Percentiles rank a stretch among this genome's conserved stretches.
Evolutionary conservation across 2,113 vertebrate genomes (phyloP).

Genomic region (Chelonoidis abingdonii): DNA sequence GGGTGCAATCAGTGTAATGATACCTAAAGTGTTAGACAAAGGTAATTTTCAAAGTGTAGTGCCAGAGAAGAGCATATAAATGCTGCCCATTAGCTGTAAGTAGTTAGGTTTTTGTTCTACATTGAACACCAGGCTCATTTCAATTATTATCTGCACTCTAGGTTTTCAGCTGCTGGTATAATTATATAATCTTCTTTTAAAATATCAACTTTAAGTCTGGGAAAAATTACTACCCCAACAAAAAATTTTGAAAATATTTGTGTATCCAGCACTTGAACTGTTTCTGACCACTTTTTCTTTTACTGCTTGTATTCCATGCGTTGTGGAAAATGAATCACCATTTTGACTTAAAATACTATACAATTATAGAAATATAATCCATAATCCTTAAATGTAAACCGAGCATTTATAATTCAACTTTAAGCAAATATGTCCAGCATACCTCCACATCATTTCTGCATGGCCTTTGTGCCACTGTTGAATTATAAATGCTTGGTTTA

Average conservation of each 20-base stretch:
- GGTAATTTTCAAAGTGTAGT: background rate
- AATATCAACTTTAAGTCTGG: background rate
- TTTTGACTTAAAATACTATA: background rate
- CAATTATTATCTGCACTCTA: background rate
- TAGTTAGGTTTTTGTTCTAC: background rate
- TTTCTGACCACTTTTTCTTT: background rate
- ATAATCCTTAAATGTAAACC: background rate
- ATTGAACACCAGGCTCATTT: background rate
- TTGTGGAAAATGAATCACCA: background rate
- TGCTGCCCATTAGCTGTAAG: background rate
- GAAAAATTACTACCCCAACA: background rate
- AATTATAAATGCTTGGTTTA: background rate
- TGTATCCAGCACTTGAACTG: background rate
- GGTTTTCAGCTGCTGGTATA: background rate
- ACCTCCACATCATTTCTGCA: background rate
- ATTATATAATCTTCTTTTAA: background rate
- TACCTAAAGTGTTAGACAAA: background rate
- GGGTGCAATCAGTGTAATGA: background rate
- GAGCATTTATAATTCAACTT: background rate
- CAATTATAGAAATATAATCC: background rate
- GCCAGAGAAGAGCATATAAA: background rate
- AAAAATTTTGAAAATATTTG: background rate
- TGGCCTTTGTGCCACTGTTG: background rate
- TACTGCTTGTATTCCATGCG: background rate
- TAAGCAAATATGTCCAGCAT: background rate